Evolutionary conservation across 2,113 vertebrate species (phyloP).

Genomic region (Cottus gobio): DNA sequence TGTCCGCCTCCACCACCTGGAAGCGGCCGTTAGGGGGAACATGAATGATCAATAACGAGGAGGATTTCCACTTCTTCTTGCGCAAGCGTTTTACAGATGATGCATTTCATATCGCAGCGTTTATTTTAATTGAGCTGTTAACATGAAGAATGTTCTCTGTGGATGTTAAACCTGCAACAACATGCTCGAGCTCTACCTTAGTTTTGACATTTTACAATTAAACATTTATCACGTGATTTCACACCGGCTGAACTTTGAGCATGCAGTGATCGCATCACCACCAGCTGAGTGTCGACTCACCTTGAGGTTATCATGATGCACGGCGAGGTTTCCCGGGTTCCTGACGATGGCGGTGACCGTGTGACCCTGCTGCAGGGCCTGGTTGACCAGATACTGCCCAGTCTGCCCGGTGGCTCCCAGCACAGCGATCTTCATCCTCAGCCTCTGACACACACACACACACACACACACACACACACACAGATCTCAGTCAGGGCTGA

Average conservation of each 20-base stretch:
- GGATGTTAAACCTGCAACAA: background rate
- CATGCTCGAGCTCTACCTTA: background rate
- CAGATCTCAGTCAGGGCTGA: background rate
- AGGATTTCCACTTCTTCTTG: background rate
- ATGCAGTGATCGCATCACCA: background rate
- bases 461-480: background rate
- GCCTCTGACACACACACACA: slow-evolving; percentile 7
- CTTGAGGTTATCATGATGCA: slow-evolving; percentile 84
- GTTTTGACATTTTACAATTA: slow-evolving; percentile 8
- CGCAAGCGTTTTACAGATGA: background rate
- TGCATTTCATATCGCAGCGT: background rate
- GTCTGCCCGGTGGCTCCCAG: slow-evolving; percentile 87
- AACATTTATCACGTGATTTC: background rate
- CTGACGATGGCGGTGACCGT: slow-evolving; percentile 83
- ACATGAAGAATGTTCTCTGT: background rate
- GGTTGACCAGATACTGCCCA: slow-evolving; percentile 79
- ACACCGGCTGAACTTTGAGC: slow-evolving; percentile 33
- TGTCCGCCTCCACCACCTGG: slow-evolving; percentile 80
- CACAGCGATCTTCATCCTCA: slow-evolving; percentile 82
- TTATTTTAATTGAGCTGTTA: background rate
- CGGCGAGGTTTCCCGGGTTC: slow-evolving; percentile 78
- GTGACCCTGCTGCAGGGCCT: slow-evolving; percentile 85
- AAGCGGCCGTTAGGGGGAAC: background rate
- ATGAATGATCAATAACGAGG: background rate
- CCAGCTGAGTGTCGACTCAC: slow-evolving; percentile 51